phyloP scores from a whole-genome alignment of 1,140 invertebrate species.

The Trichonephila inaurata region DNA sequence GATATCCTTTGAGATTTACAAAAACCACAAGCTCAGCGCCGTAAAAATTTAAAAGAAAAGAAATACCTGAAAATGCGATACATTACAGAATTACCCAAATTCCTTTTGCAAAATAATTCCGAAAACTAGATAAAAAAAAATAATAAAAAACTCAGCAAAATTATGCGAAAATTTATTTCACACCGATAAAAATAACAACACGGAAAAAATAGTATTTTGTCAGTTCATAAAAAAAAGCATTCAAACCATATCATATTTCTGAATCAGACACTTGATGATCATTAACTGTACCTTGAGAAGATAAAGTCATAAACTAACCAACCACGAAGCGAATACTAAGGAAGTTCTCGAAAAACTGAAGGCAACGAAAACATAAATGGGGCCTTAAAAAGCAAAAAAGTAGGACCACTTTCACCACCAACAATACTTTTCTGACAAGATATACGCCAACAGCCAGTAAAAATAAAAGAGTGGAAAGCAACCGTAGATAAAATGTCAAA shows the following conservation, averaged over 20 bases:
- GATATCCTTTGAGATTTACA: no score
- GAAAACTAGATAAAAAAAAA: no score
- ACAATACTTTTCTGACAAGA: constrained; percentile 20
- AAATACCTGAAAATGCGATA: no score
- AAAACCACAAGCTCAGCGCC: no score
- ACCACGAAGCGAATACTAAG: background rate
- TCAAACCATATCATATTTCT: background rate
- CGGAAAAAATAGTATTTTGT: background rate
- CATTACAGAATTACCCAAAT: no score
- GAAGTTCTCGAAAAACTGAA: background rate
- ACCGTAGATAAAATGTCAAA: constrained; percentile 7
- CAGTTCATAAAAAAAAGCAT: background rate
- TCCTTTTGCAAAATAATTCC: no score
- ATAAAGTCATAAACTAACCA: background rate
- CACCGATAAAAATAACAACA: background rate
- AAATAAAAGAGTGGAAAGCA: background rate
- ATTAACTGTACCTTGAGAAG: background rate
- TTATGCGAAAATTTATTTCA: background rate
- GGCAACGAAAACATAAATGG: background rate
- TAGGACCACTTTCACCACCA: background rate
- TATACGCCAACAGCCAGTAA: background rate
- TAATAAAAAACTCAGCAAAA: background rate
- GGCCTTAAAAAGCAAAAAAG: background rate
- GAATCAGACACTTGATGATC: background rate
- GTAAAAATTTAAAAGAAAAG: no score